Percentiles rank a stretch among this genome's conserved stretches.
Conservation (phyloP, 2,113 vertebrate species). For the Corythoichthys intestinalis region DNA sequence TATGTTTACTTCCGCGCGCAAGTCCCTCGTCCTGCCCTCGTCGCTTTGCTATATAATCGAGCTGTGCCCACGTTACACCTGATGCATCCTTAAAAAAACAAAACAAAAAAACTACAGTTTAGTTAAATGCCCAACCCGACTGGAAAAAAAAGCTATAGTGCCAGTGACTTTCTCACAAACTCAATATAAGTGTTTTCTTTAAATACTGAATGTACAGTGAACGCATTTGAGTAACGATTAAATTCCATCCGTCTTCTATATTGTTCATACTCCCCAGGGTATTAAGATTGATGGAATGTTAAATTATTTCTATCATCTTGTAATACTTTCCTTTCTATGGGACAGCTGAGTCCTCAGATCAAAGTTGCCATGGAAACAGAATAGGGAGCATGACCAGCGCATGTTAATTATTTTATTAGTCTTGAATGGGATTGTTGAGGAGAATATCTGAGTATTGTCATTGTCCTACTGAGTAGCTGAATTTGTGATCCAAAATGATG, state of each 20-base stretch:
- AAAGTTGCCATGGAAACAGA: constrained; percentile 2
- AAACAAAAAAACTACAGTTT: too few species aligned
- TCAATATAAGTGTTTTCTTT: not conserved
- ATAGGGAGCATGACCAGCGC: not conserved
- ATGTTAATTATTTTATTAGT: not conserved
- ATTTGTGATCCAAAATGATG: not conserved
- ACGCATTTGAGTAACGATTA: too few species aligned
- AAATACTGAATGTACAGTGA: not conserved
- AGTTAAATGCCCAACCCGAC: not conserved
- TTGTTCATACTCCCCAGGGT: not conserved
- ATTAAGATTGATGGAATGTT: not conserved
- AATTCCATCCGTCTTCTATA: too few species aligned
- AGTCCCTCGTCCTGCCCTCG: too few species aligned
- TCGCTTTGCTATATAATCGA: too few species aligned
- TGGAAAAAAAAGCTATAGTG: not conserved
- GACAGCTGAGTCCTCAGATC: not conserved
- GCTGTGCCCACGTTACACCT: too few species aligned
- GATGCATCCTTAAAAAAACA: too few species aligned
- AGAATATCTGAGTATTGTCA: not conserved
- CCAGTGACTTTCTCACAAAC: not conserved
- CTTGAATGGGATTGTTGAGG: not conserved
- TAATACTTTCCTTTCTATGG: not conserved
- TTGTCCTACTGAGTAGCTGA: not conserved
- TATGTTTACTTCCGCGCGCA: too few species aligned
- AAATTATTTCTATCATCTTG: not conserved